Conservation (phyloP, 1,140 invertebrate genomes). For the Drosophila arizonae region DNA sequence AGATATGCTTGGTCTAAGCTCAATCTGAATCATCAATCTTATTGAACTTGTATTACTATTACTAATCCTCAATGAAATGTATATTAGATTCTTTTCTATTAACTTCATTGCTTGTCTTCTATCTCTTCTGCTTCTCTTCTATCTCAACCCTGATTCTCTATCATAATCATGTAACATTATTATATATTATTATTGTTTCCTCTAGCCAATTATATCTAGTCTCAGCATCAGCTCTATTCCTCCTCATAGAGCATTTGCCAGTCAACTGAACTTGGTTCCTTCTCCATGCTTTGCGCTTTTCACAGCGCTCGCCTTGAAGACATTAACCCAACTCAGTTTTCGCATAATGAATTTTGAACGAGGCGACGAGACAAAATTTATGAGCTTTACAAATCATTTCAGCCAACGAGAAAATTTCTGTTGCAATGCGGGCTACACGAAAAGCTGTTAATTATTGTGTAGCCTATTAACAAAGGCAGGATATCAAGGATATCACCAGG, state of each 20-base stretch:
- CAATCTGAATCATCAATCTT: no score
- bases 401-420: constrained; percentile 52
- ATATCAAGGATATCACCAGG: constrained; percentile 29
- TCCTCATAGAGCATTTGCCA: not conserved
- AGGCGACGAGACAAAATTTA: constrained; percentile 61
- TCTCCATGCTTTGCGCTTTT: constrained; percentile 43
- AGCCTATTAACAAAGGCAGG: constrained; percentile 63
- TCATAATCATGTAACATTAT: no score
- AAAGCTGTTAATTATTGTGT: constrained; percentile 72
- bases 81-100: no score
- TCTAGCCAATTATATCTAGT: no score
- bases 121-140: no score
- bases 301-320: constrained; percentile 23
- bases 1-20: no score
- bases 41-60: no score
- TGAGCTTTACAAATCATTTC: constrained; percentile 73
- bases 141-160: no score
- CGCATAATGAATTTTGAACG: constrained; percentile 71
- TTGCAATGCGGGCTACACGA: constrained; percentile 44
- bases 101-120: no score
- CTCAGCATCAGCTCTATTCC: not conserved
- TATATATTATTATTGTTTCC: no score
- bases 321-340: constrained; percentile 77
- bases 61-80: no score
- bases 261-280: not conserved